Evolutionary conservation across 2,888 invertebrate genomes (phyloP), one percentile per base, ranked within the genome.

Genomic region (Melanargia galathea): DNA sequence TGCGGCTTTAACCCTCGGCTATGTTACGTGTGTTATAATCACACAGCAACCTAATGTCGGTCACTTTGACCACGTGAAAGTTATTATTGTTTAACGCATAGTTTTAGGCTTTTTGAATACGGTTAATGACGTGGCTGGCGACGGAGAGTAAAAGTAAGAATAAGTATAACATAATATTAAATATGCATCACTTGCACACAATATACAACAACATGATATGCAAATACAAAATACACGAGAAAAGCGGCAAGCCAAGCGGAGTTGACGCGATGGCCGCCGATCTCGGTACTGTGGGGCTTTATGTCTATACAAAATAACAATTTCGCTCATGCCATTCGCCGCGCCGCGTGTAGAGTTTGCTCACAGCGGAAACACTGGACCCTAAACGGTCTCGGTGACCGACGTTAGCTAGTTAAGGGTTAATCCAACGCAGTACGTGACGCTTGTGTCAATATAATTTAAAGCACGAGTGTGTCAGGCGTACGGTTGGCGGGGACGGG

Each of bases 381-480:
- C 38, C 18, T 16, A 7, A 40, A 43, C 8, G 43, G 43, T 43
- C 43, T 10, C 18, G 8, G 18, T 18, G 43, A 43, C 43, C 43
- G 18, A 18, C 43, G 43, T 16, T 18, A 43, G 8, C 16, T 43
- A 43, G 18, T 43, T 43, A 43, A 43, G 43, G 16, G 43, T 43
- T 43, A 82, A 82, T 83, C 76, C 75, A 67, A 71, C 69, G 71
- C 69, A 73, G 69, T 76, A 80, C 78, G 79, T 79, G 82, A 79
- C 74, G 76, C 74, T 75, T 78, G 69, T 77, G 75, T 81, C 79
- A 81, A 83, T 73, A 72, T 66, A 68, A 70, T 73, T 73, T 73
- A 67, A 64, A 66, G 64, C 60, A 59, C 60, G 63, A 63, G 63
- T 67, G 67, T 65, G 63, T 63, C 65, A 67, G 65, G 65, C 65